Evolutionary conservation across 2,888 invertebrate genomes (phyloP).

Genomic region (Clepsis dumicolana): DNA sequence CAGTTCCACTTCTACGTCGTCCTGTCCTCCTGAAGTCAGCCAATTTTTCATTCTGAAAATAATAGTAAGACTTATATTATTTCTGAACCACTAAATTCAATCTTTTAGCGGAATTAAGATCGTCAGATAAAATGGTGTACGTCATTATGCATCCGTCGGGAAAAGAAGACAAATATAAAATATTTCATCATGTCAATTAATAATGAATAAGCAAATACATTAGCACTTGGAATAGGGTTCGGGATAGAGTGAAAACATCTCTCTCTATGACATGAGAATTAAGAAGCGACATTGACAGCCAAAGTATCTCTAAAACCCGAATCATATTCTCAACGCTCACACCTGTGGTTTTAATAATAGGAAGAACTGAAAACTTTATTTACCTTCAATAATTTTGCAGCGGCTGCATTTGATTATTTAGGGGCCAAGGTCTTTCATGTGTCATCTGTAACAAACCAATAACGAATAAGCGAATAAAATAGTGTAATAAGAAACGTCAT

Average conservation of each 20-base stretch:
- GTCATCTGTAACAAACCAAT: conserved; percentile 38
- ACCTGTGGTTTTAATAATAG: too few species aligned
- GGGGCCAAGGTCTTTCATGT: conserved; percentile 39
- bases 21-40: neutral
- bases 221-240: too few species aligned
- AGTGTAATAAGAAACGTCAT: neutral
- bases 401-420: conserved; percentile 28
- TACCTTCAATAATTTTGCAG: conserved; percentile 40
- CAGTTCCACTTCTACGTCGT: neutral
- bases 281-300: too few species aligned
- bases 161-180: conserved; percentile 43
- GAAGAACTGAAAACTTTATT: neutral
- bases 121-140: conserved; percentile 33
- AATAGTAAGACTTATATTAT: neutral
- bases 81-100: neutral
- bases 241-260: too few species aligned
- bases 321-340: too few species aligned
- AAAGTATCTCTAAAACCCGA: too few species aligned
- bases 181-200: conserved; percentile 31
- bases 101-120: neutral
- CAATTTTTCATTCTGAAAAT: conserved; percentile 24
- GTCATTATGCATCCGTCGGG: conserved; percentile 45
- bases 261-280: too few species aligned
- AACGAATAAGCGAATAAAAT: neutral
- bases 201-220: neutral